Conservation (phyloP, 2,888 invertebrate species). For the Magallana nippona region DNA sequence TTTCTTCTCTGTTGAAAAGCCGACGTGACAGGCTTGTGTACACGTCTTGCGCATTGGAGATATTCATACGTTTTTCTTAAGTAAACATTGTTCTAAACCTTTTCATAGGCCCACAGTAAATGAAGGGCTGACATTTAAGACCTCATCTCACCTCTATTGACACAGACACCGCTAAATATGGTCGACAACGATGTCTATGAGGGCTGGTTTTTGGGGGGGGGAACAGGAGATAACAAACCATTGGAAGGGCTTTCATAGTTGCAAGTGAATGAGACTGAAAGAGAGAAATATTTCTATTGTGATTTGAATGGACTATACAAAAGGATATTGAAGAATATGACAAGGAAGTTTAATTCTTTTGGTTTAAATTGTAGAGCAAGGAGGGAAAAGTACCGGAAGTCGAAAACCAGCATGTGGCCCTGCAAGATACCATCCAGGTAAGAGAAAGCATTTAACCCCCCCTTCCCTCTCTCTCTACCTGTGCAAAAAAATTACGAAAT, state of each 20-base stretch:
- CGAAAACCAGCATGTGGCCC: constrained; percentile 15
- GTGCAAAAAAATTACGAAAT: constrained; percentile 16
- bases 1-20: constrained; percentile 18
- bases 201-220: neutral
- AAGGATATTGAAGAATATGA: neutral
- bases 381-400: constrained; percentile 26
- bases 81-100: constrained; percentile 28
- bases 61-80: constrained; percentile 30
- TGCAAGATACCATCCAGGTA: constrained; percentile 21
- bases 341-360: constrained; percentile 3
- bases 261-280: neutral
- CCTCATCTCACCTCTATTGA: constrained; percentile 25
- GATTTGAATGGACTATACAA: neutral
- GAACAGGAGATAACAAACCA: neutral
- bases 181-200: neutral
- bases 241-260: neutral
- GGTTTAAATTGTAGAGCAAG: constrained; percentile 20
- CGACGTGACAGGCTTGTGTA: constrained; percentile 18
- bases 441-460: neutral
- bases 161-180: constrained; percentile 10
- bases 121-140: constrained; percentile 27
- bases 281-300: neutral
- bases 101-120: neutral
- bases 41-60: neutral
- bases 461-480: neutral